phyloP scores from a whole-genome alignment of 2,888 invertebrate genomes.

The Abrostola tripartita region DNA sequence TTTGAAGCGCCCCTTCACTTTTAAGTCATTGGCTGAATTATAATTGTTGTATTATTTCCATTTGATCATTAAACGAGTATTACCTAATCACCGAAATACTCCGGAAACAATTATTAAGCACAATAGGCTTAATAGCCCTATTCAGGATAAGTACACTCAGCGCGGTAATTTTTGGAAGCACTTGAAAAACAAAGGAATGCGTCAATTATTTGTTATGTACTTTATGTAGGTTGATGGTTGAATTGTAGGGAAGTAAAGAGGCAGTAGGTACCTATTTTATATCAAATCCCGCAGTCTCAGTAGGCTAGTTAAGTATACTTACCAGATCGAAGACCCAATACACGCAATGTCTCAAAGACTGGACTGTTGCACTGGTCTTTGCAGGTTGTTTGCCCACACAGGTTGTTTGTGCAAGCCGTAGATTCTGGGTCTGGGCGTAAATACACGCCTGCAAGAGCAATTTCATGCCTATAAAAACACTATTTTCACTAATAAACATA shows the following conservation, averaged over 20 bases:
- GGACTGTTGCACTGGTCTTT: too few species aligned
- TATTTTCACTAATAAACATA: too few species aligned
- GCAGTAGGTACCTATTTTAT: too few species aligned
- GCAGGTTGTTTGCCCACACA: background rate
- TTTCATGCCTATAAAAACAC: too few species aligned
- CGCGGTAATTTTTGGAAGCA: conserved; percentile 10
- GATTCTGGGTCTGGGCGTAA: too few species aligned
- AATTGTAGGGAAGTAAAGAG: background rate
- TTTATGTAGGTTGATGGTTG: background rate
- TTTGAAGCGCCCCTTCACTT: background rate
- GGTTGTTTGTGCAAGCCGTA: background rate
- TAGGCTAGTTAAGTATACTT: too few species aligned
- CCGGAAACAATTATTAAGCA: conserved; percentile 11
- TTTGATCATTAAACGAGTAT: conserved; percentile 7
- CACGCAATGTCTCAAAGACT: too few species aligned
- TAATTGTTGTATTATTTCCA: conserved; percentile 1
- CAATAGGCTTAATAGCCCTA: conserved; percentile 10
- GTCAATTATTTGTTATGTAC: conserved; percentile 11
- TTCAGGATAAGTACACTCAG: conserved; percentile 20
- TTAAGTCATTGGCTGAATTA: background rate
- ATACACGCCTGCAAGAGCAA: too few species aligned
- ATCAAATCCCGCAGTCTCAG: too few species aligned
- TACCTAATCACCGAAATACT: conserved; percentile 14
- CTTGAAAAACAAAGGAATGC: conserved; percentile 11
- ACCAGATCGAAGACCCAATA: too few species aligned